A percentile compares a stretch with the other conserved stretches of the same genome.
Conservation (phyloP, 1,140 invertebrate species). For the Yoshiicerus persimilis region DNA sequence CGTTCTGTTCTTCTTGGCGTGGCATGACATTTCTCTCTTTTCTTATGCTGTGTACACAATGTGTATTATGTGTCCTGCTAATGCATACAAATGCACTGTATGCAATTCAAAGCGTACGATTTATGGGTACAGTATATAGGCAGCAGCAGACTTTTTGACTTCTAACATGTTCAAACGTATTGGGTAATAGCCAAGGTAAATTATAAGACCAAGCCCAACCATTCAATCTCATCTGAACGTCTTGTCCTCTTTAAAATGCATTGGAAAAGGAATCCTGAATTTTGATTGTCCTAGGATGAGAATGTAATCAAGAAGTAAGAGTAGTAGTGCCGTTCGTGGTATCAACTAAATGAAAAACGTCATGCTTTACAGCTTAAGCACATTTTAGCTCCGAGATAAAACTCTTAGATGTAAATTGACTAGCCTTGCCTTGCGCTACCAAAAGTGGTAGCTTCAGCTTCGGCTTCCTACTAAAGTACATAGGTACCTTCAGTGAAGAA, state of each 20-base stretch:
- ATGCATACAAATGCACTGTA: not conserved
- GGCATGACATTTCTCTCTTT: not conserved
- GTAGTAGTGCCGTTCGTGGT: not conserved
- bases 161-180: not conserved
- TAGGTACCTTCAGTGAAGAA: not conserved
- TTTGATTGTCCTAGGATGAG: conserved; percentile 5
- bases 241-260: not conserved
- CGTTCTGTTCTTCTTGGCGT: not conserved
- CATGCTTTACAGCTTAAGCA: not conserved
- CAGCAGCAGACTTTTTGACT: not conserved
- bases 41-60: not conserved
- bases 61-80: not conserved
- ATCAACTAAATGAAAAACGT: conserved; percentile 2
- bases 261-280: not conserved
- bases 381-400: not conserved
- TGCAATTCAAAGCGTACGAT: not conserved
- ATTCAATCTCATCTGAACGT: not conserved
- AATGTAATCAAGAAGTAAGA: conserved; percentile 21
- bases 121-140: not conserved
- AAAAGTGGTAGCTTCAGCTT: not conserved
- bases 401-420: not conserved
- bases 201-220: not conserved
- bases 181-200: not conserved
- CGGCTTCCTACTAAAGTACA: not conserved
- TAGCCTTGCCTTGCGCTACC: not conserved